Percentiles rank a stretch among this genome's conserved stretches.
Conservation (phyloP, 2,797 vertebrate genomes). For the Oophaga sylvatica region DNA sequence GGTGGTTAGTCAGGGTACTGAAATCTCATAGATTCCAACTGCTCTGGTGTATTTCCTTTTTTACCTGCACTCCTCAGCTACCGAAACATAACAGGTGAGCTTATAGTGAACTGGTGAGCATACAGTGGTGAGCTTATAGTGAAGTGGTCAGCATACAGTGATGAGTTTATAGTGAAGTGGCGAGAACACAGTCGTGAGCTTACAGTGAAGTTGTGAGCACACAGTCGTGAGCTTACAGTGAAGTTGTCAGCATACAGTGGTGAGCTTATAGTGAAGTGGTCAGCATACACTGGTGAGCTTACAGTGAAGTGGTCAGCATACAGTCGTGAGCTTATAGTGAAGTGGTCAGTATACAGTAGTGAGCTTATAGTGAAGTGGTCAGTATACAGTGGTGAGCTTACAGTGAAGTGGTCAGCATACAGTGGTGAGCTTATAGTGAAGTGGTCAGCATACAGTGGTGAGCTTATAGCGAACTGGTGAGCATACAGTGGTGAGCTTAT, state of each 20-base stretch:
- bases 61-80: no score
- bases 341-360: neutral
- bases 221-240: neutral
- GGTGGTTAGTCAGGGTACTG: no score
- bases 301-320: neutral
- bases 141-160: no score
- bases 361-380: neutral
- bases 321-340: neutral
- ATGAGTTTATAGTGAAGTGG: neutral
- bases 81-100: no score
- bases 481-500: neutral
- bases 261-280: neutral
- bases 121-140: neutral
- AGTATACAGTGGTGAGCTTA: neutral
- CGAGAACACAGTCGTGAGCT: neutral
- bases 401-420: neutral
- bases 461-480: neutral
- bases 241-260: neutral
- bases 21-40: no score
- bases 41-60: no score
- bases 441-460: neutral
- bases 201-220: neutral
- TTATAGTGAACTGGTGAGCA: neutral
- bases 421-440: neutral
- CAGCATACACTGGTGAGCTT: neutral